Evolutionary conservation across 2,113 vertebrate genomes (phyloP).

Genomic region (mouse (Mus musculus)): DNA sequence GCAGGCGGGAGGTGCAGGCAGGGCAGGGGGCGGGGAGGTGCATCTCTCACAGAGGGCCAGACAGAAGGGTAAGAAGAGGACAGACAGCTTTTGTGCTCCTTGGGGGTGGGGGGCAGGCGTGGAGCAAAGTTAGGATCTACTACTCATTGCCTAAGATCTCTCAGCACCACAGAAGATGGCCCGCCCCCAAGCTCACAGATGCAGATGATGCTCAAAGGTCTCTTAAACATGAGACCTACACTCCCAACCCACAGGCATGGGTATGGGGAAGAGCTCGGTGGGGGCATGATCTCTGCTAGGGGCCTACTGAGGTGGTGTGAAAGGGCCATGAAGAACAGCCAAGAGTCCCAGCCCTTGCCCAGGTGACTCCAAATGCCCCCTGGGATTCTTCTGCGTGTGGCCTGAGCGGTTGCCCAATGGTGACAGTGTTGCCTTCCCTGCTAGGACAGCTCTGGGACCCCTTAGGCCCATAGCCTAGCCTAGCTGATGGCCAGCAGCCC

Average conservation of each 20-base stretch:
- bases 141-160: neutral
- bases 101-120: accelerated
- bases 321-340: neutral
- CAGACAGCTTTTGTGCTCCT: neutral
- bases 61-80: neutral
- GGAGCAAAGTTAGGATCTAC: neutral
- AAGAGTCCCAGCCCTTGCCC: neutral
- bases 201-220: neutral
- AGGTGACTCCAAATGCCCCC: neutral
- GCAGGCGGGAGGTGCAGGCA: neutral
- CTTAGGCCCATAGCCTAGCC: neutral
- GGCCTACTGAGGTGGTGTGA: neutral
- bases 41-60: neutral
- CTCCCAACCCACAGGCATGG: neutral
- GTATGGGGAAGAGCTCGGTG: neutral
- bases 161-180: neutral
- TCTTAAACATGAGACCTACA: neutral
- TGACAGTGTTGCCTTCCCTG: neutral
- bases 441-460: neutral
- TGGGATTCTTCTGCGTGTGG: neutral
- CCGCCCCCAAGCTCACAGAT: neutral
- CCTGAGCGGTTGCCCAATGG: neutral
- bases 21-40: neutral
- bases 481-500: neutral
- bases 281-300: no score